phyloP scores from a whole-genome alignment of 2,888 invertebrate species.

The Parelbella ahira region DNA sequence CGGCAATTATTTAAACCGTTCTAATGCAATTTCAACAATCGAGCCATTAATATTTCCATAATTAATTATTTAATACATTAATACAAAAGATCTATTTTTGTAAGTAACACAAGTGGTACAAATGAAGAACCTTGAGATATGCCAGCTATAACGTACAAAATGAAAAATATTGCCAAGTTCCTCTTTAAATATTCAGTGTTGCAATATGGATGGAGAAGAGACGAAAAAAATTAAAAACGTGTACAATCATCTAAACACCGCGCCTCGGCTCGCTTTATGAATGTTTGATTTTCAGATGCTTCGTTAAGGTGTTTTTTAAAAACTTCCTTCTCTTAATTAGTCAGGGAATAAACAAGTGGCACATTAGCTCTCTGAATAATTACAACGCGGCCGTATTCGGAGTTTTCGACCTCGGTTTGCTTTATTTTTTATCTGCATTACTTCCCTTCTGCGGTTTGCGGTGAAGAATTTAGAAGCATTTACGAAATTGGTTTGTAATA shows the following conservation, averaged over 20 bases:
- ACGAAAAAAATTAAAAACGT: conserved; percentile 40
- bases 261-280: conserved; percentile 53
- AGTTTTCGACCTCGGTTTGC: conserved; percentile 34
- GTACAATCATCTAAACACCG: conserved; percentile 45
- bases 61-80: too few relatives aligned
- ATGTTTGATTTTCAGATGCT: conserved; percentile 69
- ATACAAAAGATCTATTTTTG: too few relatives aligned
- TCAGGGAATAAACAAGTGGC: conserved; percentile 76
- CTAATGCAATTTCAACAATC: conserved; percentile 1
- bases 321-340: conserved; percentile 76
- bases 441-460: conserved; percentile 56
- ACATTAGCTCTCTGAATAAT: conserved; percentile 77
- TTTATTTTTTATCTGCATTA: conserved; percentile 45
- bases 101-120: too few relatives aligned
- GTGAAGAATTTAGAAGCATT: conserved; percentile 74
- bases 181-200: conserved; percentile 5
- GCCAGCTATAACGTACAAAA: too few relatives aligned
- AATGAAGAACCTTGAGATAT: too few relatives aligned
- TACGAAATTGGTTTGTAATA: conserved; percentile 63
- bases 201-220: background rate
- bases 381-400: conserved; percentile 57
- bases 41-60: background rate
- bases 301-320: conserved; percentile 60
- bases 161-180: background rate
- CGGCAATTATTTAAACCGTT: conserved; percentile 13